A percentile compares a stretch with the other conserved stretches of the same genome.
phyloP scores from a whole-genome alignment of 2,113 vertebrate species.

The Carollia perspicillata region DNA sequence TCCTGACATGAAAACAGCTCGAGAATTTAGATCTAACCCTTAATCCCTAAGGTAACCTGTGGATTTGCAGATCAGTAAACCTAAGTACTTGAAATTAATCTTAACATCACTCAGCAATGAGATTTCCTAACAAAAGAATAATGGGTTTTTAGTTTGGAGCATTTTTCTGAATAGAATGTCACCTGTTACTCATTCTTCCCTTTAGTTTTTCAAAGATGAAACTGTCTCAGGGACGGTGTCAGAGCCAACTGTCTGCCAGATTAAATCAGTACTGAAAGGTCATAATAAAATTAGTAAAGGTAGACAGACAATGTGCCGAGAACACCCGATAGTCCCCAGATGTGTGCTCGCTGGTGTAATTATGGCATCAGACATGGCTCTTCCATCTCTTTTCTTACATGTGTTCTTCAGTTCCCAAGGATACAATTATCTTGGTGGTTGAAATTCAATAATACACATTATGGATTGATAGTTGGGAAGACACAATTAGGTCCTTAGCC shows the following conservation, averaged over 20 bases:
- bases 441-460: conserved; percentile 65
- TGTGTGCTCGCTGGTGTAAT: conserved; percentile 52
- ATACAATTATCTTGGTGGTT: conserved; percentile 59
- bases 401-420: conserved; percentile 59
- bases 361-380: conserved; percentile 9
- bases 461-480: conserved; percentile 48
- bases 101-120: background rate
- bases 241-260: conserved; percentile 36
- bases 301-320: conserved; percentile 59
- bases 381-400: background rate
- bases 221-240: conserved; percentile 9
- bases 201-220: conserved; percentile 47
- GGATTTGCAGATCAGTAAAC: background rate
- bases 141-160: background rate
- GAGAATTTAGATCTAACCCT: background rate
- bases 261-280: conserved; percentile 62
- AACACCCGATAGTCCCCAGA: conserved; percentile 49
- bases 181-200: conserved; percentile 48
- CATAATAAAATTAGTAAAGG: conserved; percentile 69
- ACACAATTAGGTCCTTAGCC: conserved; percentile 43
- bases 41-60: background rate
- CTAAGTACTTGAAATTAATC: background rate
- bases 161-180: conserved; percentile 36
- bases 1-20: background rate
- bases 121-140: background rate